Evolutionary conservation across 2,113 vertebrate genomes (phyloP).

Genomic region (Aplodontia rufa): DNA sequence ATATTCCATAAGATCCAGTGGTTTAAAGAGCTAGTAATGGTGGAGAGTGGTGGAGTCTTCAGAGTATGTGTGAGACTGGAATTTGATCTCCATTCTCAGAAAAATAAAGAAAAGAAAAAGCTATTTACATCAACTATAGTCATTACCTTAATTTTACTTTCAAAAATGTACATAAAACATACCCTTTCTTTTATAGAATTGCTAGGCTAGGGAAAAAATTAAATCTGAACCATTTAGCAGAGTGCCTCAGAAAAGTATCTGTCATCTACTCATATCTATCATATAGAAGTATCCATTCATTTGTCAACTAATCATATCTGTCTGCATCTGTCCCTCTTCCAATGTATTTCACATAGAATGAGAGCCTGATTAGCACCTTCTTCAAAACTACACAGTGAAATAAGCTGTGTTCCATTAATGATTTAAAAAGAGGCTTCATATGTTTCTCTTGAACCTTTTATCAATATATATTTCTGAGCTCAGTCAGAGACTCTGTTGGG

Average conservation of each 20-base stretch:
- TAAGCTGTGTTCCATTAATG: background rate
- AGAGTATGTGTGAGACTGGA: background rate
- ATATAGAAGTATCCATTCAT: background rate
- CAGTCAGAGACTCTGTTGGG: background rate
- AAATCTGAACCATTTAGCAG: background rate
- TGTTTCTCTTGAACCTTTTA: background rate
- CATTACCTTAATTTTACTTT: background rate
- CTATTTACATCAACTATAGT: background rate
- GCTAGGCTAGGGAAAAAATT: background rate
- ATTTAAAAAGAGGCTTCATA: background rate
- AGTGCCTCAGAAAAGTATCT: background rate
- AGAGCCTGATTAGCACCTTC: background rate
- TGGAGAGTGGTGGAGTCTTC: background rate
- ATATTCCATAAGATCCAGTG: accelerated
- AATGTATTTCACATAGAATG: background rate
- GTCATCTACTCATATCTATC: background rate
- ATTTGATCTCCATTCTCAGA: background rate
- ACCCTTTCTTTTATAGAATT: background rate
- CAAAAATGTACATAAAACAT: background rate
- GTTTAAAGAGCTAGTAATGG: background rate
- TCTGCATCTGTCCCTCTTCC: background rate
- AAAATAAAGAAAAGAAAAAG: background rate
- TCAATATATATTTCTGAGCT: background rate
- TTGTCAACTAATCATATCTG: no score
- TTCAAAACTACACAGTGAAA: background rate